Base-by-base conservation (phyloP, 2,888 invertebrate species). In the Syrista parreyssii region DNA sequence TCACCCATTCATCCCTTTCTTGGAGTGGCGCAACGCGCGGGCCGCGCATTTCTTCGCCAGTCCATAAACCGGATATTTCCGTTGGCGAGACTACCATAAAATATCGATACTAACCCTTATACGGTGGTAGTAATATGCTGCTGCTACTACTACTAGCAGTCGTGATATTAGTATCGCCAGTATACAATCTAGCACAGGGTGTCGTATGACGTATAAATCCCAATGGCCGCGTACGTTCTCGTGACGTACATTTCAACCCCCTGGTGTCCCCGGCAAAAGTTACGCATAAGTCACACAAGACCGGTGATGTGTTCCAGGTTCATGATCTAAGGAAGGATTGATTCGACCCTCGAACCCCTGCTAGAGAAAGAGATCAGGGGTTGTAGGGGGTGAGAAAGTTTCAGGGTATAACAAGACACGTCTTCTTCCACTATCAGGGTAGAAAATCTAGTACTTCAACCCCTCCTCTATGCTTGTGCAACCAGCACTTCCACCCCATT, bases 41-140 rank as follows among this genome's bases (percentile, higher is more conserved):
- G 4, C 23, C 71, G 12, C 32, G 71, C 31, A 12, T 31, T 71
- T 71, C 79, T 82, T 81, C 81, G 77, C 69, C 77, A 79, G 79
- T 79, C 82, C 81, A 84, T 83, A 83, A 84, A 84, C 79, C 80
- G 82, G 80, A 82, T 81, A 83, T 84, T 84, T 84, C 82, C 81
- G 82, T 75, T 55, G 55, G 78, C 76, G 78, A 78, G 79, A 79
- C 74, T 72, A 78, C 81, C 78, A 82, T 83, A 85, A 85, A 85
- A 78, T 79, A 81, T 75, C 81, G 55, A 55, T 55, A 55, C 55
- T 55, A 55, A 23, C 55, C 55, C 9, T 55, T 55, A 55, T 55
- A 55, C 9, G 23, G 23, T 1, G 23, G 23, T 1, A 55, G 55
- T 9, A 9, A 6, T 23, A 55, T 55, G 6, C 23, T 23, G 23